These are phyloP conservation scores for Varroa destructor DNA, from an alignment of 1,140 invertebrate species.

Conservation along the genomic window DNA sequence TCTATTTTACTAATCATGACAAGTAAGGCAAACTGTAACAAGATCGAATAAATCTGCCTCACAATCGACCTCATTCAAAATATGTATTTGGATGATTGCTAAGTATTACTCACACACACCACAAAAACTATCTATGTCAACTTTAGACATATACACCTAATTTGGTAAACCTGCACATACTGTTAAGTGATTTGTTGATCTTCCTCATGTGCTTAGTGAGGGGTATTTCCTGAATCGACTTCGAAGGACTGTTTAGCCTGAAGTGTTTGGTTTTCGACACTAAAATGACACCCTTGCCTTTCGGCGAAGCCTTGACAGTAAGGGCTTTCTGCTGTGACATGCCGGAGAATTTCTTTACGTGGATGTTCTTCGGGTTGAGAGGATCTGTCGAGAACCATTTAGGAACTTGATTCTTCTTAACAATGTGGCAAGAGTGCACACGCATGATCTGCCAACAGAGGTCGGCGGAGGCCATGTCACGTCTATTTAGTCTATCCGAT, in stretches of 20 bases:
- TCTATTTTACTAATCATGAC: too few relatives aligned
- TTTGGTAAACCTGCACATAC: not conserved
- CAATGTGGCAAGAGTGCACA: constrained; percentile 18
- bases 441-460: constrained; percentile 24
- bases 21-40: too few relatives aligned
- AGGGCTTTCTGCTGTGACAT: constrained; percentile 14
- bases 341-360: constrained; percentile 22
- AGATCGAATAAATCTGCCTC: too few relatives aligned
- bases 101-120: too few relatives aligned
- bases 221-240: constrained; percentile 16
- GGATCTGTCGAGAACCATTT: constrained; percentile 24
- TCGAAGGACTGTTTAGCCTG: constrained; percentile 13
- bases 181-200: constrained; percentile 22
- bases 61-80: too few relatives aligned
- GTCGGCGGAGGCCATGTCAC: constrained; percentile 19
- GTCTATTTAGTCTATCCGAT: not conserved
- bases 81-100: too few relatives aligned
- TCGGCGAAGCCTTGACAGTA: not conserved
- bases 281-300: constrained; percentile 10
- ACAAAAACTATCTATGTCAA: too few relatives aligned
- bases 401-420: constrained; percentile 1
- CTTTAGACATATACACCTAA: too few relatives aligned
- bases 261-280: constrained; percentile 22
- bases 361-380: constrained; percentile 21
- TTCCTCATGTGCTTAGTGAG: constrained; percentile 27